Evolutionary conservation across 2,888 invertebrate species (phyloP).

Genomic region (Liopterus haemorrhoidalis): DNA sequence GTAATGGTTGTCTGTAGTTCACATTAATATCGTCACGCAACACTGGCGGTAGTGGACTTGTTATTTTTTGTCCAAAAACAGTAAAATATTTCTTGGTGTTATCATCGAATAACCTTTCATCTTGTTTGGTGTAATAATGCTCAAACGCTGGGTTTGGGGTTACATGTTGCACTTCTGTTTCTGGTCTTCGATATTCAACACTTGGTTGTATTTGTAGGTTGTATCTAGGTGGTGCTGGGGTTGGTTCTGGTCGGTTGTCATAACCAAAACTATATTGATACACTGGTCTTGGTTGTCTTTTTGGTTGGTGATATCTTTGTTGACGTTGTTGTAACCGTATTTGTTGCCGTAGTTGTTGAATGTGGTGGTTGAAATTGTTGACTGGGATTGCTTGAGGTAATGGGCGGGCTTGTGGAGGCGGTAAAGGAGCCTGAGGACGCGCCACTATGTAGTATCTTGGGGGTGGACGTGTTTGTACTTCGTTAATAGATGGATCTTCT

Average conservation of each 20-base stretch:
- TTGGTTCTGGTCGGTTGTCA: no score
- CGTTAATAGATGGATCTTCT: constrained; percentile 43
- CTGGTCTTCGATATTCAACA: constrained; percentile 14
- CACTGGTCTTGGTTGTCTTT: constrained; percentile 55
- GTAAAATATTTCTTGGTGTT: constrained; percentile 70
- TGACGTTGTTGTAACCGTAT: constrained; percentile 48
- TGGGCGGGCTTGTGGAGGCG: constrained; percentile 36
- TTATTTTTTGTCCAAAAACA: constrained; percentile 52
- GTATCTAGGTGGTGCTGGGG: constrained; percentile 32
- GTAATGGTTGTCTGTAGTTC: constrained; percentile 63
- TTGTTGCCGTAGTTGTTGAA: constrained; percentile 60
- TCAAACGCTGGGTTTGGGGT: constrained; percentile 37
- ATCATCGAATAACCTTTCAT: constrained; percentile 64
- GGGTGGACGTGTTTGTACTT: constrained; percentile 28
- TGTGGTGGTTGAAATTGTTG: constrained; percentile 56
- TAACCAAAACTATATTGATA: constrained; percentile 66
- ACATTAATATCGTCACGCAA: constrained; percentile 63
- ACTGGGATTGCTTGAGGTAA: constrained; percentile 31
- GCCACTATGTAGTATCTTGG: no score
- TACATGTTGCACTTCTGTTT: constrained; percentile 29
- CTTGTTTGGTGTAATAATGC: constrained; percentile 61
- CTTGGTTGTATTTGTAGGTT: constrained; percentile 31
- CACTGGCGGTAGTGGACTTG: constrained; percentile 33
- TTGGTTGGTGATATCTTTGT: constrained; percentile 46
- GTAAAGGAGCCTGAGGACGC: constrained; percentile 16